Evolutionary conservation across 2,113 vertebrate species (phyloP).

Genomic region (Tauraco erythrolophus): DNA sequence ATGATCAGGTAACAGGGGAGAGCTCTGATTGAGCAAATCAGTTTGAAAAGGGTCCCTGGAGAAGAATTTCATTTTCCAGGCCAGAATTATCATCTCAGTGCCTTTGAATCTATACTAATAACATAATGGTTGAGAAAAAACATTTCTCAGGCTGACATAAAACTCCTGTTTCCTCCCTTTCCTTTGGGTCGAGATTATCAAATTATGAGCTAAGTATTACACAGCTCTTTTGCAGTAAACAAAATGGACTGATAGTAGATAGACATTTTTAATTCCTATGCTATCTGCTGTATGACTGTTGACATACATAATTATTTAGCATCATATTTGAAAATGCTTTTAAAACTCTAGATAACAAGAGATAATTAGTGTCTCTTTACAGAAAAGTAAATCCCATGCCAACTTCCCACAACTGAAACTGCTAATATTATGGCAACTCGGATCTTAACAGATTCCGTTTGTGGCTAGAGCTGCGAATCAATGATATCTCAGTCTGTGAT

Average conservation of each 20-base stretch:
- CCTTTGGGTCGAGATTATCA: neutral
- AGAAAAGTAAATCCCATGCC: neutral
- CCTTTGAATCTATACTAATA: conserved; percentile 59
- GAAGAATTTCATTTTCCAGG: conserved; percentile 45
- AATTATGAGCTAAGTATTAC: neutral
- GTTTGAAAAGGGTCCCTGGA: neutral
- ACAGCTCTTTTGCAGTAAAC: neutral
- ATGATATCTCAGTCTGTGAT: neutral
- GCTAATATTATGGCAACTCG: neutral
- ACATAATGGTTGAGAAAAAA: neutral
- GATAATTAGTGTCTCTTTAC: neutral
- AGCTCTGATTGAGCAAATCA: conserved; percentile 44
- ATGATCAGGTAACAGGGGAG: conserved; percentile 8
- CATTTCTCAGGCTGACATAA: conserved; percentile 12
- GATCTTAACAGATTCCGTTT: conserved; percentile 13
- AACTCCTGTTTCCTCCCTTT: conserved; percentile 6
- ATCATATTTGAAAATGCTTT: neutral
- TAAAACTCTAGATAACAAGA: neutral
- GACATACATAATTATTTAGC: conserved; percentile 15
- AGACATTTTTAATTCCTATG: neutral
- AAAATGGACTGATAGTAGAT: neutral
- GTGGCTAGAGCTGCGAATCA: neutral
- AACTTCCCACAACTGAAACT: neutral
- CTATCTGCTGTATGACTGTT: neutral
- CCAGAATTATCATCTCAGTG: conserved; percentile 6